These are phyloP conservation scores for Tribolium castaneum DNA, from an alignment of 1,140 invertebrate genomes.

Conservation along the genomic window DNA sequence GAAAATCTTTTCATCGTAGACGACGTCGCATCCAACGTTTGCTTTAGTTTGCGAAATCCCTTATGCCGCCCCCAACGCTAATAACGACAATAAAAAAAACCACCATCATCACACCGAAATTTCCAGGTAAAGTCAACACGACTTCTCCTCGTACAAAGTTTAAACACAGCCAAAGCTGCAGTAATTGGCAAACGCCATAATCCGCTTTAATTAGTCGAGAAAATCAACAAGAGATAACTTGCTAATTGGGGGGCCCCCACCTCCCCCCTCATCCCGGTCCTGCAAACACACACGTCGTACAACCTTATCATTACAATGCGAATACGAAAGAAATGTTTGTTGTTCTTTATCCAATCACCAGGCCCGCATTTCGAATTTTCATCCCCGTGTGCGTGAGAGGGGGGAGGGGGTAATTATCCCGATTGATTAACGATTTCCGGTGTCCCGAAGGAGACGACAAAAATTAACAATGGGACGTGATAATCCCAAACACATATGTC, in stretches of 20 bases:
- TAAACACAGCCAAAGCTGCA: neutral
- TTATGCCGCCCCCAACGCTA: neutral
- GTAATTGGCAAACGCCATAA: conserved; percentile 38
- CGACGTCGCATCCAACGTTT: too few species aligned
- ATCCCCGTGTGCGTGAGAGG: too few species aligned
- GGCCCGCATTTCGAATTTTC: too few species aligned
- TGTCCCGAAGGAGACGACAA: too few species aligned
- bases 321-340: neutral
- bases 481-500: conserved; percentile 5
- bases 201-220: conserved; percentile 43
- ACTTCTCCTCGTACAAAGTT: conserved; percentile 12
- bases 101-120: neutral
- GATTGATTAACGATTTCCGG: too few species aligned
- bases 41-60: too few species aligned
- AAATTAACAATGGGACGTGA: neutral
- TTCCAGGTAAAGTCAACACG: conserved; percentile 21
- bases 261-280: neutral
- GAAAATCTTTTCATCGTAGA: conserved; percentile 52
- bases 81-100: neutral
- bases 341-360: too few species aligned
- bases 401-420: too few species aligned
- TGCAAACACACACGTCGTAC: neutral
- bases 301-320: too few species aligned
- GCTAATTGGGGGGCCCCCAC: conserved; percentile 23
- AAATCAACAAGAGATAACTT: conserved; percentile 42